Conservation (phyloP, 1,140 invertebrate species). For the Drosophila nasuta region DNA sequence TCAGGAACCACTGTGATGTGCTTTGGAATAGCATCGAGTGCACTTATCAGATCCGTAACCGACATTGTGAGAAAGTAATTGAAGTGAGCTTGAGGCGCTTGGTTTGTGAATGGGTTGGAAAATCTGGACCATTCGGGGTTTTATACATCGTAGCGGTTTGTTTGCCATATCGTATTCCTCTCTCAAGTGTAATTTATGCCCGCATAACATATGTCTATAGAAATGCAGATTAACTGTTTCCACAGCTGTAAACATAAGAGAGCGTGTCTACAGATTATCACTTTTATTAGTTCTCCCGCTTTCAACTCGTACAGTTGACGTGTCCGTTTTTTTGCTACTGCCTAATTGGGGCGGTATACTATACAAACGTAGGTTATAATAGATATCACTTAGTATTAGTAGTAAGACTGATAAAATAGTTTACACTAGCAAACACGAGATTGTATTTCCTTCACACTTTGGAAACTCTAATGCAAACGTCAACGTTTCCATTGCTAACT, state of each 20-base stretch:
- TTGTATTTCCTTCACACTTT: constrained; percentile 1
- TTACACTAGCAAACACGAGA: constrained; percentile 7
- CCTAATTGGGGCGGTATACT: constrained; percentile 25
- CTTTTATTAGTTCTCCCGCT: constrained; percentile 19
- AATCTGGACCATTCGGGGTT: constrained; percentile 20
- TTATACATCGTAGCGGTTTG: constrained; percentile 40
- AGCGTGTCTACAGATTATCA: constrained; percentile 20
- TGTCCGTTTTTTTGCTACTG: constrained; percentile 28
- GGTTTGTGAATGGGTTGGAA: constrained; percentile 18
- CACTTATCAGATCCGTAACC: constrained; percentile 67
- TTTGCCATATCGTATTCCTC: constrained; percentile 23
- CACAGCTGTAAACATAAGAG: constrained; percentile 19
- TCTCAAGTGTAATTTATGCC: constrained; percentile 58
- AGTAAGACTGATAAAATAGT: background rate
- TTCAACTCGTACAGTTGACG: background rate
- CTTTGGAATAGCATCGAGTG: constrained; percentile 62
- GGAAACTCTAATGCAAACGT: background rate
- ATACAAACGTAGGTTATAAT: background rate
- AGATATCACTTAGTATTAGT: background rate
- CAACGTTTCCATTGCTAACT: too few relatives aligned
- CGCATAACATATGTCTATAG: constrained; percentile 15
- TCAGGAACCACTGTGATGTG: background rate
- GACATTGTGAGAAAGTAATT: constrained; percentile 53
- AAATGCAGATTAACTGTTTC: constrained; percentile 29
- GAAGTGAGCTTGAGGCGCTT: constrained; percentile 22